phyloP scores from a whole-genome alignment of 2,113 vertebrate genomes.

The Hiodon alosoides region DNA sequence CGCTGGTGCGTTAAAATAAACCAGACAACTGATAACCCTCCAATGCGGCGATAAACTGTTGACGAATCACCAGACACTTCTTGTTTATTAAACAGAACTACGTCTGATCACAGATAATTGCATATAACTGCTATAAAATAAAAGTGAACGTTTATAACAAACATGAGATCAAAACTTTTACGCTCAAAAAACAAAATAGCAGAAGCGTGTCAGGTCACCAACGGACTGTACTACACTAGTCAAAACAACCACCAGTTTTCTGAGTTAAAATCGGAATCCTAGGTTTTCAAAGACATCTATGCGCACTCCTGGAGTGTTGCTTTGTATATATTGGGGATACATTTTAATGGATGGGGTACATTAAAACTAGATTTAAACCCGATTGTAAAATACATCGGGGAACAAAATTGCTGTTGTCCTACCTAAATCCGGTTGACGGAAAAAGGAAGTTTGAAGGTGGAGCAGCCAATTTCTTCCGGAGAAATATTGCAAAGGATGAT shows the following conservation, averaged over 20 bases:
- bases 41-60: no score
- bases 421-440: slow-evolving; percentile 68
- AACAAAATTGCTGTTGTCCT: slow-evolving; percentile 25
- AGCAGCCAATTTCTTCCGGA: slow-evolving; percentile 63
- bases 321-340: neutral
- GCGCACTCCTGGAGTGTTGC: neutral
- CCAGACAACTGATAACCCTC: no score
- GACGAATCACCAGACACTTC: no score
- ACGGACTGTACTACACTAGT: no score
- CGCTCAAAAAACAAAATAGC: no score
- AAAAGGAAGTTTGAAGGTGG: slow-evolving; percentile 47
- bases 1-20: no score
- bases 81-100: no score
- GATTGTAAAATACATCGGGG: slow-evolving; percentile 36
- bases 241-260: no score
- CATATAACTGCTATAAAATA: neutral
- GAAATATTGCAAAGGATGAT: slow-evolving; percentile 15
- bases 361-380: slow-evolving; percentile 42
- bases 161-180: no score
- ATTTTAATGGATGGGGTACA: slow-evolving; percentile 45
- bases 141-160: neutral
- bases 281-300: no score
- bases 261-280: no score
- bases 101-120: neutral
- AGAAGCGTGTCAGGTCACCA: no score